Evolutionary conservation across 2,113 vertebrate species (phyloP).

Genomic region (Atrichornis clamosus): DNA sequence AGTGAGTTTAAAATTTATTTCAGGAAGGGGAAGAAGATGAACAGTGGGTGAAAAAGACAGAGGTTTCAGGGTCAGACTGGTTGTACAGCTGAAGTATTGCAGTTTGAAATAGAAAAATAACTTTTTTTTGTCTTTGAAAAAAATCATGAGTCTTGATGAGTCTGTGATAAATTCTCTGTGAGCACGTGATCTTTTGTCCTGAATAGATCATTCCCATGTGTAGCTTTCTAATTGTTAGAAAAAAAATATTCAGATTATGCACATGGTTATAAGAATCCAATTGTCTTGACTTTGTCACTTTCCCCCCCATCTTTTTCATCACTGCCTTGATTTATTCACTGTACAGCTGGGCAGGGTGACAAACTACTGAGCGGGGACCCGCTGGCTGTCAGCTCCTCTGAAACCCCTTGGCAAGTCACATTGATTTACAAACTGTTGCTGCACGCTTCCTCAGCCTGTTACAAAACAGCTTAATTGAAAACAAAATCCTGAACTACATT

Average conservation of each 20-base stretch:
- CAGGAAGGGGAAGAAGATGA: not conserved
- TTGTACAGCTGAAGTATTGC: not conserved
- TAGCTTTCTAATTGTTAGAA: not conserved
- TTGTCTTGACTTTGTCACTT: not conserved
- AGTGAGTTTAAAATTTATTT: not conserved
- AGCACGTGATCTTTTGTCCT: not conserved
- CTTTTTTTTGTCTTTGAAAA: not conserved
- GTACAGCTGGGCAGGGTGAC: not conserved
- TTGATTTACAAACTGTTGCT: not conserved
- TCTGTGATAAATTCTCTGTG: not conserved
- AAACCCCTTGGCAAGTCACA: not conserved
- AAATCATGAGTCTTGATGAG: not conserved
- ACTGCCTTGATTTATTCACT: not conserved
- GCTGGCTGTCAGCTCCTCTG: not conserved
- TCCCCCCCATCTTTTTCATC: not conserved
- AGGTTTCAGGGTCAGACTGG: not conserved
- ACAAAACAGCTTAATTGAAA: constrained; percentile 25
- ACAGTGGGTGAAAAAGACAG: not conserved
- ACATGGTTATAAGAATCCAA: not conserved
- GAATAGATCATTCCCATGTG: not conserved
- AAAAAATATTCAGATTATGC: not conserved
- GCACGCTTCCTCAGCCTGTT: not conserved
- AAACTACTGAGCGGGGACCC: not conserved
- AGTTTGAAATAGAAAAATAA: not conserved
- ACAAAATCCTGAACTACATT: not conserved